phyloP scores from a whole-genome alignment of 30 jellyfish, hydroid and myxozoan species.

The Nemopilema nomurai region DNA sequence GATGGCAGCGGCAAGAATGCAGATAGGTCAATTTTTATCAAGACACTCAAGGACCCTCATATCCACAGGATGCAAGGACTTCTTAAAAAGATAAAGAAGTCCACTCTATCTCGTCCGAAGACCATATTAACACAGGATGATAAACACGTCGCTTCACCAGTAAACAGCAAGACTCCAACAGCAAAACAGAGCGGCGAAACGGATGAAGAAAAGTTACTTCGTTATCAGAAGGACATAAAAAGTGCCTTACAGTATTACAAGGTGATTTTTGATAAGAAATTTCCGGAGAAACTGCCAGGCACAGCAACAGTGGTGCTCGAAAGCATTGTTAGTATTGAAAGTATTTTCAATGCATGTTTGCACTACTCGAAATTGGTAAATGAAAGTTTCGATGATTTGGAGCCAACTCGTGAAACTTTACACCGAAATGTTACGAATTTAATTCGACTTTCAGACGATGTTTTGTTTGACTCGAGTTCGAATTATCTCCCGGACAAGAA shows the following conservation, averaged over 20 bases:
- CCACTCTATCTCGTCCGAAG: slow-evolving; percentile 68
- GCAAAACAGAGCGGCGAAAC: slow-evolving; percentile 42
- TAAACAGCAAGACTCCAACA: slow-evolving; percentile 28
- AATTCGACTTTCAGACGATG: slow-evolving; percentile 94
- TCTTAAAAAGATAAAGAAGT: slow-evolving; percentile 59
- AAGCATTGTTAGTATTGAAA: slow-evolving; percentile 83
- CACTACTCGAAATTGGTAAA: slow-evolving; percentile 66
- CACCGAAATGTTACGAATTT: slow-evolving; percentile 88
- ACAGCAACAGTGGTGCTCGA: slow-evolving; percentile 98
- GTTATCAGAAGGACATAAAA: slow-evolving; percentile 88
- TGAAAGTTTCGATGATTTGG: slow-evolving; percentile 72
- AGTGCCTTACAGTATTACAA: slow-evolving; percentile 97
- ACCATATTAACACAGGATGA: slow-evolving; percentile 42
- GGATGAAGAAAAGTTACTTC: slow-evolving; percentile 74
- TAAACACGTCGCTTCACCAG: slow-evolving; percentile 62
- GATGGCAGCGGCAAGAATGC: slow-evolving; percentile 52
- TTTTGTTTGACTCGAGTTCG: slow-evolving; percentile 86
- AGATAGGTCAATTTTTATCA: slow-evolving; percentile 30
- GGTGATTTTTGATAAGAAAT: slow-evolving; percentile 85
- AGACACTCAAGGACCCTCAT: slow-evolving; percentile 48
- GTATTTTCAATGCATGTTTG: slow-evolving; percentile 74
- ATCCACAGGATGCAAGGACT: slow-evolving; percentile 64
- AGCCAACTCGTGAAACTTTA: slow-evolving; percentile 79
- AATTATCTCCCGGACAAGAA: slow-evolving; percentile 83
- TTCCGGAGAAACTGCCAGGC: slow-evolving; percentile 94